Evolutionary conservation across 2,113 vertebrate species (phyloP).

Genomic region (Clinocottus analis): DNA sequence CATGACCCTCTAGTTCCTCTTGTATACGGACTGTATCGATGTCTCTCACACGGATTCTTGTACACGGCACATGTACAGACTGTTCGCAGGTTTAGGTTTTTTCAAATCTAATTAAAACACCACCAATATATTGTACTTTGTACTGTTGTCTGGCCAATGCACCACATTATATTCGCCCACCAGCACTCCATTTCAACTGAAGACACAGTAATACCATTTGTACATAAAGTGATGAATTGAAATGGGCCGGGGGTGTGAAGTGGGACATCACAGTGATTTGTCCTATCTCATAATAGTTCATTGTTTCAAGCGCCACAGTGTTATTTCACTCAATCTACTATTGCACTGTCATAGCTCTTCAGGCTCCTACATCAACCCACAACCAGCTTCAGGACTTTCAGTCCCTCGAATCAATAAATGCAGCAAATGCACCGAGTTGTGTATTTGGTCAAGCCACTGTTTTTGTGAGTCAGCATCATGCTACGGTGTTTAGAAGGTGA

Average conservation of each 20-base stretch:
- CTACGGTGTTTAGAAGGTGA: too few relatives aligned
- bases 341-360: conserved; percentile 20
- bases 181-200: background rate
- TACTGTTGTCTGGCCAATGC: conserved; percentile 19
- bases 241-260: background rate
- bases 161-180: conserved; percentile 1
- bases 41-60: background rate
- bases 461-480: background rate
- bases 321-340: conserved; percentile 14
- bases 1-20: conserved; percentile 1
- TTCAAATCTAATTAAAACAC: conserved; percentile 33
- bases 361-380: conserved; percentile 27
- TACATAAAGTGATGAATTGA: conserved; percentile 26
- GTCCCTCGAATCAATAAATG: conserved; percentile 55
- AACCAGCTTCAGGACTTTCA: conserved; percentile 44
- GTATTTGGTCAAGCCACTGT: background rate
- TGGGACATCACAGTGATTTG: conserved; percentile 5
- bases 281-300: conserved; percentile 5
- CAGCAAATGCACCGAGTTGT: conserved; percentile 24
- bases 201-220: conserved; percentile 10
- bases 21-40: background rate
- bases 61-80: conserved; percentile 27
- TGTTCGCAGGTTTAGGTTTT: conserved; percentile 36
- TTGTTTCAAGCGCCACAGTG: conserved; percentile 13
- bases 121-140: conserved; percentile 37